A percentile compares a stretch with the other conserved stretches of the same genome.
phyloP scores from a whole-genome alignment of 2,113 vertebrate genomes.

The Nesoenas mayeri region DNA sequence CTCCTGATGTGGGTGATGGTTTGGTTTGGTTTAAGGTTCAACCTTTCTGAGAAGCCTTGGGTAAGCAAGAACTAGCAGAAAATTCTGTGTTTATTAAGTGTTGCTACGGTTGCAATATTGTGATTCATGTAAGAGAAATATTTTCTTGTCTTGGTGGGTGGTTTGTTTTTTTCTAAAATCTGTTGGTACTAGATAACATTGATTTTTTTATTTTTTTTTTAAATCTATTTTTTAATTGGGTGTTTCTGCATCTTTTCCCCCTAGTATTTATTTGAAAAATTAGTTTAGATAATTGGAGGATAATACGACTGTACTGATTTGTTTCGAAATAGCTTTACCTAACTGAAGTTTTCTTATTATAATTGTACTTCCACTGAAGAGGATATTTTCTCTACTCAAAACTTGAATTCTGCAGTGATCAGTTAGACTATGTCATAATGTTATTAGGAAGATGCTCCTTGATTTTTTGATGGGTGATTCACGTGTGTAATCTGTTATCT shows the following conservation, averaged over 20 bases:
- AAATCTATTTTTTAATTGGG: not conserved
- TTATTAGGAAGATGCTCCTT: not conserved
- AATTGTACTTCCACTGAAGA: not conserved
- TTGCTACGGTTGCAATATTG: not conserved
- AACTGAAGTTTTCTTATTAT: not conserved
- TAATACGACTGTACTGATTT: not conserved
- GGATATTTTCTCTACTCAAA: not conserved
- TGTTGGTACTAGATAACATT: not conserved
- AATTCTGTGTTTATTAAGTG: not conserved
- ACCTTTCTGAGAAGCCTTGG: not conserved
- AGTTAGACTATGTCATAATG: not conserved
- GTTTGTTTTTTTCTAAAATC: not conserved
- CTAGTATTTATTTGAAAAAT: not conserved
- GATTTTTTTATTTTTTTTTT: not conserved
- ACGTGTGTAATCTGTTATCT: not conserved
- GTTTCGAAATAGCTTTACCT: constrained; percentile 48
- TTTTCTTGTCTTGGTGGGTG: not conserved
- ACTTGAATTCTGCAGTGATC: not conserved
- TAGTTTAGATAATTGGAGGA: not conserved
- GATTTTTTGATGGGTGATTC: not conserved
- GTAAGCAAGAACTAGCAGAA: not conserved
- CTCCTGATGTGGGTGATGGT: not conserved
- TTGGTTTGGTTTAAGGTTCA: not conserved
- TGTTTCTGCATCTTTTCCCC: not conserved
- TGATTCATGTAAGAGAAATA: not conserved